Conservation (phyloP, 2,797 vertebrate genomes). For the Tokudaia tokunoshimensis region DNA sequence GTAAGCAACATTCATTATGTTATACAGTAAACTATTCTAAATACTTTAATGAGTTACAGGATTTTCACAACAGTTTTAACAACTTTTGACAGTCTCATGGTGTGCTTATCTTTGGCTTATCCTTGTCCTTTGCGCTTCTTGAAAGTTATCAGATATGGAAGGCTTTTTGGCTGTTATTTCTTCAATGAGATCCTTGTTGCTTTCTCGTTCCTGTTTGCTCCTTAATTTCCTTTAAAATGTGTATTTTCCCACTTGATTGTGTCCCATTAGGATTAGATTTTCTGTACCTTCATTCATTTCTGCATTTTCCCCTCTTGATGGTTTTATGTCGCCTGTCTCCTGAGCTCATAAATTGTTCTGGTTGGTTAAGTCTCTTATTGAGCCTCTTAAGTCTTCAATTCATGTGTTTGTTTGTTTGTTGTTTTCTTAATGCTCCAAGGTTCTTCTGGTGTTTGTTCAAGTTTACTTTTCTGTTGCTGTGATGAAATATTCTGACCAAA, state of each 20-base stretch:
- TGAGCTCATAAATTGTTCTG: neutral
- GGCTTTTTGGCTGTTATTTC: neutral
- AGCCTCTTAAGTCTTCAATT: neutral
- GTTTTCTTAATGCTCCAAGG: neutral
- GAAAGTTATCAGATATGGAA: neutral
- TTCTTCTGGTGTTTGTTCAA: neutral
- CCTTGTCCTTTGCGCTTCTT: slow-evolving; percentile 22
- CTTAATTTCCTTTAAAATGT: neutral
- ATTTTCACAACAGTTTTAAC: neutral
- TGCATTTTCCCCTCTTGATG: neutral
- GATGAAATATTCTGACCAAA: neutral
- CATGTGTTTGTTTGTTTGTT: neutral
- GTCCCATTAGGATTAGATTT: neutral
- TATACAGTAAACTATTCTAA: neutral
- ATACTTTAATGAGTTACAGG: neutral
- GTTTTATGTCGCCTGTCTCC: neutral
- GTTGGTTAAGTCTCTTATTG: neutral
- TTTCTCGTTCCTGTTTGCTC: neutral
- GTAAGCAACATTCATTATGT: neutral
- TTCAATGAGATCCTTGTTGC: neutral
- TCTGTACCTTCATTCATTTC: neutral
- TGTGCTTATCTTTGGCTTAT: neutral
- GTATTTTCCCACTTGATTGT: neutral
- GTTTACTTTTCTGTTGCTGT: neutral
- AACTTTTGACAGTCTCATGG: neutral